These are phyloP conservation scores for Ciconia maguari DNA, from an alignment of 2,113 vertebrate species.

Conservation along the genomic window DNA sequence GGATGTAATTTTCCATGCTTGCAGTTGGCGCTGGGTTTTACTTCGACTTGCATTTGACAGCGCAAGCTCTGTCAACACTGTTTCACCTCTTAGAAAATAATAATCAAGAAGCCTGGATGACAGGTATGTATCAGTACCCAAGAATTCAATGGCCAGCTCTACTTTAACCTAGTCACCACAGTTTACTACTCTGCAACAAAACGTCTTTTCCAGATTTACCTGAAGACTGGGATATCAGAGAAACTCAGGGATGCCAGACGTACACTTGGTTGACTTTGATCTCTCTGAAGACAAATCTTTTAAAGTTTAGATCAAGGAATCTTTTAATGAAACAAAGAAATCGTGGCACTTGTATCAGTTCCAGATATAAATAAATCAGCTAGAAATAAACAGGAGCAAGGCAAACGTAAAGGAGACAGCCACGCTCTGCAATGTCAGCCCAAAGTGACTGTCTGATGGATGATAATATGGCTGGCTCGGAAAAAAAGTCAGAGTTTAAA, in stretches of 20 bases:
- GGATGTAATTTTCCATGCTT: slow-evolving; percentile 55
- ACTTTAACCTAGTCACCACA: background rate
- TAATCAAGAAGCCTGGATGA: background rate
- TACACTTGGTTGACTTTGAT: slow-evolving; percentile 33
- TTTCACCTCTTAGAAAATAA: background rate
- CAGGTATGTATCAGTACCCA: background rate
- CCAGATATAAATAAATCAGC: slow-evolving; percentile 59
- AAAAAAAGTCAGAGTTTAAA: slow-evolving; percentile 6
- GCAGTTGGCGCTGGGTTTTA: background rate
- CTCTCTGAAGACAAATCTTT: slow-evolving; percentile 47
- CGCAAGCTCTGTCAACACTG: background rate
- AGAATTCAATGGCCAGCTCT: background rate
- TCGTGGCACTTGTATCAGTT: slow-evolving; percentile 16
- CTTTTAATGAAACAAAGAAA: slow-evolving; percentile 60
- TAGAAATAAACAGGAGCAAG: slow-evolving; percentile 57
- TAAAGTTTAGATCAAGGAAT: slow-evolving; percentile 54
- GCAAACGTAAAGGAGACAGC: slow-evolving; percentile 21
- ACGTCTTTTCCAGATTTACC: background rate
- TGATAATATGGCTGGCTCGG: background rate
- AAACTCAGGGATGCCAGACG: background rate
- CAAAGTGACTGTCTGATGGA: slow-evolving; percentile 53
- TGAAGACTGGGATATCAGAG: background rate
- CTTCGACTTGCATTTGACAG: background rate
- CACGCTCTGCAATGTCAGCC: slow-evolving; percentile 25
- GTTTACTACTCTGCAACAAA: background rate